Percentiles rank a stretch among this genome's conserved stretches.
Evolutionary conservation across 2,888 invertebrate species (phyloP).

Genomic region (Lasioglossum villosulum): DNA sequence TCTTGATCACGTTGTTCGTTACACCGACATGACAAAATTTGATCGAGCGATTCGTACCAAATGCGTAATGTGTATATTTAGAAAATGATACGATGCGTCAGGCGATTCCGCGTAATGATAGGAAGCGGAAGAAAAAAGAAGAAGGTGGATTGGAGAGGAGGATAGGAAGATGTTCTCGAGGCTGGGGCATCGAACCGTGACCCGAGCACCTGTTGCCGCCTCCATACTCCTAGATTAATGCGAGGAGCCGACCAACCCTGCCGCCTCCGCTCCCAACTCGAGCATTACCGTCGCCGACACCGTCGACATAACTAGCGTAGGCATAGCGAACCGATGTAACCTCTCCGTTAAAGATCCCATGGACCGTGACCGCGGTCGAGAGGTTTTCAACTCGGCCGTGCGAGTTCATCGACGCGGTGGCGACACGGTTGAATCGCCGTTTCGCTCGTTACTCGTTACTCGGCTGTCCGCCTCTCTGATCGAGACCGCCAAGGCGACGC

Average conservation of each 20-base stretch:
- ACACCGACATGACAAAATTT: too few species aligned
- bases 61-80: not conserved
- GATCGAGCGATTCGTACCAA: not conserved
- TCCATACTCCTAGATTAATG: slow-evolving; percentile 74
- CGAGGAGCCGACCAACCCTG: slow-evolving; percentile 66
- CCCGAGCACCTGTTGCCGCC: slow-evolving; percentile 82
- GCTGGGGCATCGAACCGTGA: slow-evolving; percentile 81
- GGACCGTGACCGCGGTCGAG: slow-evolving; percentile 53
- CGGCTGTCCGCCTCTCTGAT: slow-evolving; percentile 43
- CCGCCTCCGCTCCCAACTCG: slow-evolving; percentile 60
- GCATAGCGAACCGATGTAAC: slow-evolving; percentile 44
- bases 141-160: not conserved
- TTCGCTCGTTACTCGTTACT: slow-evolving; percentile 21
- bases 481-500: slow-evolving; percentile 22
- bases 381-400: slow-evolving; percentile 27
- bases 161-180: slow-evolving; percentile 51
- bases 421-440: slow-evolving; percentile 34
- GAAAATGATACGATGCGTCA: not conserved
- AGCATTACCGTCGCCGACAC: not conserved
- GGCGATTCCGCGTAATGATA: not conserved
- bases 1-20: too few species aligned
- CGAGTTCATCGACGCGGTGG: slow-evolving; percentile 54
- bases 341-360: slow-evolving; percentile 29
- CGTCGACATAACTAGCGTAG: slow-evolving; percentile 11
- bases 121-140: not conserved